Evolutionary conservation across 2,113 vertebrate species (phyloP).

Genomic region (Nymphicus hollandicus): DNA sequence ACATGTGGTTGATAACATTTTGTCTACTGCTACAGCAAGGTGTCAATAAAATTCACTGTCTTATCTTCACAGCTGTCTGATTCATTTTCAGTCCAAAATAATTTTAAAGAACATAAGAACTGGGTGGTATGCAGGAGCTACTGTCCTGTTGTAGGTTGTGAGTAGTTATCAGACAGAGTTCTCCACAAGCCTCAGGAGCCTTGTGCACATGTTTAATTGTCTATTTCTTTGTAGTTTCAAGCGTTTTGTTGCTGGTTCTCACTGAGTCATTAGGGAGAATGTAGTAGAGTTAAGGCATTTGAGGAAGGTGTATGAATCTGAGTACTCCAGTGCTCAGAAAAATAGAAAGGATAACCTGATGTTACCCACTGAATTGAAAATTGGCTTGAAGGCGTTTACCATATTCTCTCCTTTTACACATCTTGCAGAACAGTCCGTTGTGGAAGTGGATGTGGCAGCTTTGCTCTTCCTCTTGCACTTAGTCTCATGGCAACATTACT

Average conservation of each 20-base stretch:
- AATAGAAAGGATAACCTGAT: background rate
- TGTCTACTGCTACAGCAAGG: background rate
- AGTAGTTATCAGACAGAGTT: background rate
- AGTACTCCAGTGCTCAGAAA: background rate
- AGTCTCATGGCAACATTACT: background rate
- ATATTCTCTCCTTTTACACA: background rate
- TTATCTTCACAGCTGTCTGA: background rate
- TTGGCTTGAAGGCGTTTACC: background rate
- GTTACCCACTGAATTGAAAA: background rate
- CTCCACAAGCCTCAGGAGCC: background rate
- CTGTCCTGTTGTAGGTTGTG: background rate
- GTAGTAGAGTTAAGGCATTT: background rate
- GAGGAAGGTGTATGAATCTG: background rate
- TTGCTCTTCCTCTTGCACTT: background rate
- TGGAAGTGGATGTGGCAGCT: background rate
- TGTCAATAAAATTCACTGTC: fast-evolving
- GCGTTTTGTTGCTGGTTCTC: background rate
- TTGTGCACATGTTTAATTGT: background rate
- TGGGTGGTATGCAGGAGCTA: background rate
- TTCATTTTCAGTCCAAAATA: background rate
- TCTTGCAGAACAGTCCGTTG: background rate
- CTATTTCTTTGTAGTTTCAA: background rate
- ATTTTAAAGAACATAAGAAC: background rate
- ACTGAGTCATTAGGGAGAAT: background rate
- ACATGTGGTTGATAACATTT: background rate